These are phyloP conservation scores for Drosophila kokeensis DNA, from an alignment of 2,888 invertebrate genomes.

Conservation along the genomic window DNA sequence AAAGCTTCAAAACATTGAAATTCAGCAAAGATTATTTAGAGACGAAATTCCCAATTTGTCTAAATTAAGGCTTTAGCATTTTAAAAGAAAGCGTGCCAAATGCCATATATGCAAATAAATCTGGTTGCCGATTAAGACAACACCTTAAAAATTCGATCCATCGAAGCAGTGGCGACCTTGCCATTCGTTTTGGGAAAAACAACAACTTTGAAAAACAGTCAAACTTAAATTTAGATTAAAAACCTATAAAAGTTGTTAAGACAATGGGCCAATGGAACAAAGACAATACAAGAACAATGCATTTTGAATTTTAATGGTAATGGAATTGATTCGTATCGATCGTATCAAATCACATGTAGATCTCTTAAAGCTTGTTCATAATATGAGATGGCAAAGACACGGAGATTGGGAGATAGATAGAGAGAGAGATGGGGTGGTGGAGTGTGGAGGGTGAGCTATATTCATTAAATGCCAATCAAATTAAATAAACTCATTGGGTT, in stretches of 20 bases:
- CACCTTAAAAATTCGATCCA: constrained; percentile 19
- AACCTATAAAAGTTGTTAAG: constrained; percentile 59
- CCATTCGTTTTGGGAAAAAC: constrained; percentile 1
- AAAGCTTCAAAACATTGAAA: neutral
- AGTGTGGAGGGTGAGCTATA: constrained; percentile 19
- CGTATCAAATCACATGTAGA: constrained; percentile 9
- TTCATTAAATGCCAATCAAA: constrained; percentile 73
- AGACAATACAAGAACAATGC: constrained; percentile 31
- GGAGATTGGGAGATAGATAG: neutral
- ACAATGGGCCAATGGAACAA: constrained; percentile 46
- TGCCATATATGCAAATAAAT: constrained; percentile 42
- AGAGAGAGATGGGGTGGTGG: neutral
- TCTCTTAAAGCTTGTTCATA: constrained; percentile 5
- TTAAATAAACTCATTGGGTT: constrained; percentile 76
- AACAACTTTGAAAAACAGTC: constrained; percentile 5
- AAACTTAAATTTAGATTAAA: constrained; percentile 58
- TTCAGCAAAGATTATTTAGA: neutral
- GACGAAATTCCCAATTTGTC: constrained; percentile 8
- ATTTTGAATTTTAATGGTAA: constrained; percentile 49
- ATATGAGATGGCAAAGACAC: neutral
- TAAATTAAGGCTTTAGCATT: constrained; percentile 14
- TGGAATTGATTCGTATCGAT: constrained; percentile 34
- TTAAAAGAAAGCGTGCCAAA: constrained; percentile 36
- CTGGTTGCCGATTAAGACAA: constrained; percentile 16
- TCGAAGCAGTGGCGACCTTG: constrained; percentile 51